Conservation (phyloP, 2,888 invertebrate species). For the Sphaerophoria taeniata region DNA sequence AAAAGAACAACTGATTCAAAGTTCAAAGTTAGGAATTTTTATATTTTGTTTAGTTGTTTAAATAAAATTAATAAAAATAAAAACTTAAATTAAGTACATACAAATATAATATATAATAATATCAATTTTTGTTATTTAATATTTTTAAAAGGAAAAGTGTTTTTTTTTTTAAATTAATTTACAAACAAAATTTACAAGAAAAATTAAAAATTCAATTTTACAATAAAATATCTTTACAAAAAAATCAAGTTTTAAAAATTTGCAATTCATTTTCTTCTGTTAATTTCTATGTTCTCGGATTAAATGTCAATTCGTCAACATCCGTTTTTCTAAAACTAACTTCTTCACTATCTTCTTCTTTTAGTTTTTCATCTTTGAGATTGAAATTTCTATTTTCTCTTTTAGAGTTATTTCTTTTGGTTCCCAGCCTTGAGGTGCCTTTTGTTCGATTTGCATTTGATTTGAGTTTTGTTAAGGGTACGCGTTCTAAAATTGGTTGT, state of each 20-base stretch:
- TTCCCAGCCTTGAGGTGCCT: slow-evolving; percentile 35
- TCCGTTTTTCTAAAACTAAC: slow-evolving; percentile 54
- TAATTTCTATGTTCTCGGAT: slow-evolving; percentile 54
- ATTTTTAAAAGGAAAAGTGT: too few species aligned
- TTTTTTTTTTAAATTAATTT: too few species aligned
- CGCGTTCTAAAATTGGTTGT: slow-evolving; percentile 41
- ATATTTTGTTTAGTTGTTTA: too few species aligned
- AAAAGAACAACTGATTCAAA: too few species aligned
- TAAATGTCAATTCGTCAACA: slow-evolving; percentile 47
- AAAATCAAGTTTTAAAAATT: neutral
- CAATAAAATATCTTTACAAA: too few species aligned
- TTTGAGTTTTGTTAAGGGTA: slow-evolving; percentile 44
- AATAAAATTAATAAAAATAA: too few species aligned
- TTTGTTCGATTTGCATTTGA: slow-evolving; percentile 31
- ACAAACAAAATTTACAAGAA: too few species aligned
- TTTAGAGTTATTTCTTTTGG: slow-evolving; percentile 45
- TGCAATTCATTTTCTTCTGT: neutral
- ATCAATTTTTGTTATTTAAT: too few species aligned
- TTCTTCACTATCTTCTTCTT: slow-evolving; percentile 33
- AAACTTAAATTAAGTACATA: too few species aligned
- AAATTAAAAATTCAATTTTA: too few species aligned
- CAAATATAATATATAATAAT: too few species aligned
- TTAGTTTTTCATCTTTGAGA: neutral
- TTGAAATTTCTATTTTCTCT: slow-evolving; percentile 36
- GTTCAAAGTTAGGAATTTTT: too few species aligned